Conservation (phyloP, 2,113 vertebrate genomes). For the Barnardius zonarius region DNA sequence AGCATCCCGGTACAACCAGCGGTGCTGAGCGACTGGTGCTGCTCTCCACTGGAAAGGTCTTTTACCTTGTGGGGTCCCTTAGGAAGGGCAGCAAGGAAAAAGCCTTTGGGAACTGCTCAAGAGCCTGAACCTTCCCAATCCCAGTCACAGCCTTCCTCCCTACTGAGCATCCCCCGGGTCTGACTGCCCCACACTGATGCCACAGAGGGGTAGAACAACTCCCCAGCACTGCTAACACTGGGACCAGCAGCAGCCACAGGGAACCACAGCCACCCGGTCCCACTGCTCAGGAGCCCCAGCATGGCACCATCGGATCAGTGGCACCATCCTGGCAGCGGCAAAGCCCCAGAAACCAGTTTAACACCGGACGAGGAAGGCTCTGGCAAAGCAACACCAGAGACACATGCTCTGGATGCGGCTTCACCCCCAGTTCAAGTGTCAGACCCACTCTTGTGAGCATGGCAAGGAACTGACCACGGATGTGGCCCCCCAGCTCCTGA, state of each 20-base stretch:
- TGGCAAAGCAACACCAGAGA: neutral
- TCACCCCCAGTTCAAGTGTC: rapidly evolving
- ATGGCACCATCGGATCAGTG: neutral
- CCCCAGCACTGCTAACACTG: rapidly evolving
- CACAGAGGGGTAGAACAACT: neutral
- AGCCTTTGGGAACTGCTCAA: neutral
- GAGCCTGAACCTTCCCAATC: neutral
- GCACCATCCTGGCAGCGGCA: neutral
- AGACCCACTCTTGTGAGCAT: rapidly evolving
- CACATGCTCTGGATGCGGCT: rapidly evolving
- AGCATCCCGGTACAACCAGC: neutral
- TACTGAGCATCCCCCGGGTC: neutral
- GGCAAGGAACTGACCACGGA: neutral
- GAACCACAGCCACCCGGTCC: rapidly evolving
- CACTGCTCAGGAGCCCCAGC: neutral
- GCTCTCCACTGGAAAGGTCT: neutral
- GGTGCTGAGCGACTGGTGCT: neutral
- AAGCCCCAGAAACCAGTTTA: neutral
- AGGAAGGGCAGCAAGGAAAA: neutral
- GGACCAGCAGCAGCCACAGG: rapidly evolving
- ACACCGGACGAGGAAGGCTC: neutral
- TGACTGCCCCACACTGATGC: rapidly evolving
- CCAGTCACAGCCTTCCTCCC: neutral
- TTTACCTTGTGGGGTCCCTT: rapidly evolving
- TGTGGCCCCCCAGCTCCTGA: neutral